Percentiles rank a stretch among this genome's conserved stretches.
phyloP scores from a whole-genome alignment of 2,113 vertebrate genomes.

The Procavia capensis region DNA sequence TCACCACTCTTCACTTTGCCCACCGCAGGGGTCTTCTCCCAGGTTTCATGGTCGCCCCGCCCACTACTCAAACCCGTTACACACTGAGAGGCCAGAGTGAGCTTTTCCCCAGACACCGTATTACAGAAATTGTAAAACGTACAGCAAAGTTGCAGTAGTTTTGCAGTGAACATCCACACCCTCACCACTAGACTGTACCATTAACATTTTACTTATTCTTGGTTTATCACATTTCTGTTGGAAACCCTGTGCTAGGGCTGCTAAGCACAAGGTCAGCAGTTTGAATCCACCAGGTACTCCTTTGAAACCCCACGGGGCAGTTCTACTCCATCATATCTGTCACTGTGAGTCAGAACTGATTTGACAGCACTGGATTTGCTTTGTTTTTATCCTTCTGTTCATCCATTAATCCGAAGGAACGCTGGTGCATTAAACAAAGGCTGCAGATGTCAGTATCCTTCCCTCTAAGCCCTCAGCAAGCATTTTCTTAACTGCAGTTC shows the following conservation, averaged over 20 bases:
- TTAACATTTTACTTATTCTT: neutral
- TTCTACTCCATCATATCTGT: too few species aligned
- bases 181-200: neutral
- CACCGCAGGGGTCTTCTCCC: neutral
- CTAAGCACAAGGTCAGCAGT: too few species aligned
- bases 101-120: neutral
- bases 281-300: too few species aligned
- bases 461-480: neutral
- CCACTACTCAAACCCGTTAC: neutral
- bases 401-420: neutral
- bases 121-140: neutral
- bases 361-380: too few species aligned
- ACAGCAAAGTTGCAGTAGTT: neutral
- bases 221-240: neutral
- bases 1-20: fast-evolving
- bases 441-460: neutral
- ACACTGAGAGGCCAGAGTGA: neutral
- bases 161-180: neutral
- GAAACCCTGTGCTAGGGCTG: too few species aligned
- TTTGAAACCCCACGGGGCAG: too few species aligned
- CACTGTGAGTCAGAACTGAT: too few species aligned
- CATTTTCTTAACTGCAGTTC: neutral
- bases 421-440: slow-evolving; percentile 25
- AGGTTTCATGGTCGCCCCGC: neutral
- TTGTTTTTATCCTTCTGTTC: neutral